Evolutionary conservation across 2,888 invertebrate species (phyloP).

Genomic region (Diadegma fenestrale): DNA sequence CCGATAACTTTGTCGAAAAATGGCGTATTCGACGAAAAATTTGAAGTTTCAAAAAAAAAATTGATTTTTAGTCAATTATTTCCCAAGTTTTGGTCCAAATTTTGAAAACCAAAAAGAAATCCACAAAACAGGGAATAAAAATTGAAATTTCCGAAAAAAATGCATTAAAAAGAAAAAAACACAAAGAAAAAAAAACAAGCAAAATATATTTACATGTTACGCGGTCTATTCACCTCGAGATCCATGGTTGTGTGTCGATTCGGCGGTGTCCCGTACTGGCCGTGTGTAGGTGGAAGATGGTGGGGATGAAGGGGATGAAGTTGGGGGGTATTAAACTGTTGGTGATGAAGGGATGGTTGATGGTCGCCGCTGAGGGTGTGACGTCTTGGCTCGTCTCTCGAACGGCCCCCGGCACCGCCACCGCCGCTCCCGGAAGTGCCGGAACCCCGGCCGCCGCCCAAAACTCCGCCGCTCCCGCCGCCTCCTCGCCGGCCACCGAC

Average conservation of each 20-base stretch:
- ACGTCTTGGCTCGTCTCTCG: constrained; percentile 92
- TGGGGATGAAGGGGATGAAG: constrained; percentile 85
- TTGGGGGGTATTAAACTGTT: constrained; percentile 84
- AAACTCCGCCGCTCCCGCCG: constrained; percentile 77
- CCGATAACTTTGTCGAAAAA: too few relatives aligned
- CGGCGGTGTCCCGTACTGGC: constrained; percentile 86
- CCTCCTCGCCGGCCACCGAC: constrained; percentile 78
- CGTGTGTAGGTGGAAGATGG: constrained; percentile 86
- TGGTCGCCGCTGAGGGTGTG: constrained; percentile 92
- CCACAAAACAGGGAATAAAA: too few relatives aligned
- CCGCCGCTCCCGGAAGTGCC: constrained; percentile 73
- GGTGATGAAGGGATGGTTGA: constrained; percentile 88
- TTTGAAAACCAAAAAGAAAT: constrained; percentile 21
- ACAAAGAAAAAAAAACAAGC: constrained; percentile 51
- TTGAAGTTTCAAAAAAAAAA: too few relatives aligned
- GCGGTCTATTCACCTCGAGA: constrained; percentile 89
- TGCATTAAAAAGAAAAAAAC: constrained; percentile 43
- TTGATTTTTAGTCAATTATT: neutral
- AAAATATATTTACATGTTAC: constrained; percentile 73
- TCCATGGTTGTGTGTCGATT: constrained; percentile 88
- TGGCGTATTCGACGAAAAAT: too few relatives aligned
- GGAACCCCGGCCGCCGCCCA: constrained; percentile 77
- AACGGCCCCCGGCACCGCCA: constrained; percentile 78
- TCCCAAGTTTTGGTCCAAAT: neutral
- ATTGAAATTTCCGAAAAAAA: constrained; percentile 24